Base-by-base conservation (phyloP, 2,113 vertebrate species). In the Osmerus eperlanus region DNA sequence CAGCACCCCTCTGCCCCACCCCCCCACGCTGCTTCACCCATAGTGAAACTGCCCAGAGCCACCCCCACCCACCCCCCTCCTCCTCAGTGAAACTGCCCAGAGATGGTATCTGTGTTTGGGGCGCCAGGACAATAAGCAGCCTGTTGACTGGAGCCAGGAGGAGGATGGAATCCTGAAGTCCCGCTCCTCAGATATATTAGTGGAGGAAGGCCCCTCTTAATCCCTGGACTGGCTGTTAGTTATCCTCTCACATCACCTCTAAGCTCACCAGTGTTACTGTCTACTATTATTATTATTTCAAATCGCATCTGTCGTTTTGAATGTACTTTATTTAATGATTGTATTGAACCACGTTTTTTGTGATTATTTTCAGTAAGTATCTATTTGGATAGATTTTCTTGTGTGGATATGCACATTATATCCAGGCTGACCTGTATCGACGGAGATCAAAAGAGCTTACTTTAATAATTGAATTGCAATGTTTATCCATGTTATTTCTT, bases 331-430 rank as follows among this genome's bases (percentile, higher is more conserved):
- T 69, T 2, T 65, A 68, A 32, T 78, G 6, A 78, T 73, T 67
- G 64, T 5, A 32, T 65, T 70, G 19, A 15, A 36, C 67, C 19
- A 69, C 4, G 41, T 19, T 51, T 29, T n/a, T 1, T 16, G 23
- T 65, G 1, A 68, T 78, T 78, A 66, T 70, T 0, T 29, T 14
- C 53, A 2, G 73, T 16, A 41, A 64, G 0, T 70, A 52, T 73
- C 18, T 16, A 64, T 64, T 64, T 78, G 66, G 72, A 79, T 75
- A 67, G 73, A 67, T 61, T 63, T n/a, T 53, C 68, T 84, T 78
- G 64, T 16, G 64, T 67, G 28, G 16, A 69, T 65, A 21, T 77
- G 66, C 74, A 74, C 23, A 62, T 70, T 12, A 73, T 67, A 76
- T 77, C 58, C 41, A 7, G 62, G 5, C 25, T 64, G 15, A 15